These are phyloP conservation scores for Lepidurus packardi DNA, from an alignment of 1,140 invertebrate species.

Conservation along the genomic window DNA sequence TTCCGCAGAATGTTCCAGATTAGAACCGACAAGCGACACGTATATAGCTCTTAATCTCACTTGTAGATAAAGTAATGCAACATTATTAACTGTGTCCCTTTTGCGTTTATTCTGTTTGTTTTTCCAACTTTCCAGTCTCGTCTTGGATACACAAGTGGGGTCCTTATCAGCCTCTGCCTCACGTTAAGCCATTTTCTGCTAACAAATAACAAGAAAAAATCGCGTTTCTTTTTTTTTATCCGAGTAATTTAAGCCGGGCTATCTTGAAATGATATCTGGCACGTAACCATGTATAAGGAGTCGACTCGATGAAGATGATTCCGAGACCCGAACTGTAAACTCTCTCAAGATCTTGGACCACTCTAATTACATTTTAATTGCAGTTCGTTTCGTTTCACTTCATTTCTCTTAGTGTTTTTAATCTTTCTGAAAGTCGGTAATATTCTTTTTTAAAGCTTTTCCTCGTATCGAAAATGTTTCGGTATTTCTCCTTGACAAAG, in stretches of 20 bases:
- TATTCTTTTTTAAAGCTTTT: too few species aligned
- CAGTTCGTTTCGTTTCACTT: too few species aligned
- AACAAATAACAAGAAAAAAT: background rate
- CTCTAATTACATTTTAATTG: background rate
- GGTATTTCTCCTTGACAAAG: too few species aligned
- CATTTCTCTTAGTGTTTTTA: too few species aligned
- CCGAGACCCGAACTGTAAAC: background rate
- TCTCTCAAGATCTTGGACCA: background rate
- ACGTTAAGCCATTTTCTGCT: too few species aligned
- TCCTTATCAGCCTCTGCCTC: too few species aligned
- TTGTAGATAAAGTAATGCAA: too few species aligned
- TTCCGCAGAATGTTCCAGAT: too few species aligned
- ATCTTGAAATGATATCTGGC: constrained; percentile 2
- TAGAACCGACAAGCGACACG: too few species aligned
- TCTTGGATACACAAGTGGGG: background rate
- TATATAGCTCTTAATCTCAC: too few species aligned
- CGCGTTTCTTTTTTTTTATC: background rate
- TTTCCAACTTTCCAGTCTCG: background rate
- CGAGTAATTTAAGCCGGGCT: background rate
- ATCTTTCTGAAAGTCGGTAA: too few species aligned
- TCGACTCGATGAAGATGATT: background rate
- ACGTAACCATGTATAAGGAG: background rate
- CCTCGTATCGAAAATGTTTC: too few species aligned
- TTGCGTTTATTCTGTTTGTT: background rate
- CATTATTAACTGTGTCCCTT: background rate